Conservation (phyloP, 2,113 vertebrate genomes). For the Opisthocomus hoazin region DNA sequence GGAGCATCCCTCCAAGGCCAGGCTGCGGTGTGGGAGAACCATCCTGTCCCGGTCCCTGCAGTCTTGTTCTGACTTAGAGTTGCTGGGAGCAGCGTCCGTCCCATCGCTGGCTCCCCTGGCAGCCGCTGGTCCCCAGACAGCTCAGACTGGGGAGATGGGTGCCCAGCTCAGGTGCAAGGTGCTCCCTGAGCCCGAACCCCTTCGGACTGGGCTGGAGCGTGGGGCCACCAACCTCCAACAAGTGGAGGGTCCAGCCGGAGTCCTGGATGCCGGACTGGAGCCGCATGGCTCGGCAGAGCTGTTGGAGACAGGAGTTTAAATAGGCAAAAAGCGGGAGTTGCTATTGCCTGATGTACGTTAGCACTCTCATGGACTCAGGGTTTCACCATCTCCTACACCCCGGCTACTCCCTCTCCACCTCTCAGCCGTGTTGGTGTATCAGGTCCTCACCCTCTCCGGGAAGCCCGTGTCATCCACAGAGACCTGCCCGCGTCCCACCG, state of each 20-base stretch:
- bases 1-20: neutral
- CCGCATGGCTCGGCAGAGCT: rapidly evolving
- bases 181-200: neutral
- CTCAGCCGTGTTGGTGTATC: neutral
- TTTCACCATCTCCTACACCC: neutral
- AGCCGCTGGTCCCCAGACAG: neutral
- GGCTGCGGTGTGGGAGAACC: neutral
- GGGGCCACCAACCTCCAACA: neutral
- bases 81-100: neutral
- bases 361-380: rapidly evolving
- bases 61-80: neutral
- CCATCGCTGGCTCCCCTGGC: neutral
- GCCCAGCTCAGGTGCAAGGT: neutral
- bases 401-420: neutral
- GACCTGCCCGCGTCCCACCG: neutral
- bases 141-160: neutral
- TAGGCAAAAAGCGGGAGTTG: neutral
- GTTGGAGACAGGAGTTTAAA: neutral
- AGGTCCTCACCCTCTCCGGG: neutral
- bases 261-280: too few relatives aligned
- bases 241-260: neutral
- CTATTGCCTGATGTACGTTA: rapidly evolving
- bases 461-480: neutral
- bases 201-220: neutral
- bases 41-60: neutral